phyloP scores from a whole-genome alignment of 2,888 invertebrate genomes.

The Diaphora mendica region DNA sequence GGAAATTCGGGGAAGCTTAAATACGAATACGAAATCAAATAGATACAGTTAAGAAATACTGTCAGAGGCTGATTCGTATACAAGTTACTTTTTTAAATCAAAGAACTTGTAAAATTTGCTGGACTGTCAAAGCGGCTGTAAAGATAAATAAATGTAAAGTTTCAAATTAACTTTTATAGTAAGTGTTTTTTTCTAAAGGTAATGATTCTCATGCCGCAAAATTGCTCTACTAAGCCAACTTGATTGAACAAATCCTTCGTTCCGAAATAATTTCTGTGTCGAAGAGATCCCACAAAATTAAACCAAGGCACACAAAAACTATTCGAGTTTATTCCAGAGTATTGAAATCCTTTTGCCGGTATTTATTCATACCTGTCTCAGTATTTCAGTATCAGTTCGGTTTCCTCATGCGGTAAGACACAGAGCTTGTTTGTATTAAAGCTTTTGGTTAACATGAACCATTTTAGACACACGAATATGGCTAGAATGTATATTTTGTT shows the following conservation, averaged over 20 bases:
- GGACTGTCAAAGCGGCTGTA: neutral
- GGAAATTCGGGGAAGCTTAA: neutral
- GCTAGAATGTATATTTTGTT: constrained; percentile 20
- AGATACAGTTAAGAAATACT: neutral
- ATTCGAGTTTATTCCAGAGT: neutral
- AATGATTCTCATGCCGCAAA: too few species aligned
- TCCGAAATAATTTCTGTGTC: neutral
- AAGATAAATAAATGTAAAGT: too few species aligned
- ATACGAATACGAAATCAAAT: neutral
- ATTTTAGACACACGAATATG: constrained; percentile 25
- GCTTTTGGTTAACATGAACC: constrained; percentile 35
- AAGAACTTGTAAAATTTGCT: neutral
- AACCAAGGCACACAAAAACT: neutral
- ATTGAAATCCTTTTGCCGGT: neutral
- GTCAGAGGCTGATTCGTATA: neutral
- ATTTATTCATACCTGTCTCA: constrained; percentile 9
- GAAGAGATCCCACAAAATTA: neutral
- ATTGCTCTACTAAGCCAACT: too few species aligned
- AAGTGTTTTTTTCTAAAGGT: too few species aligned
- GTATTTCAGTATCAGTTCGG: constrained; percentile 35
- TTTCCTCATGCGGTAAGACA: constrained; percentile 38
- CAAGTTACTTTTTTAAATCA: neutral
- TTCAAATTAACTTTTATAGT: too few species aligned
- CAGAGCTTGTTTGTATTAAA: constrained; percentile 36
- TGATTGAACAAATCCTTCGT: too few species aligned